A percentile compares a stretch with the other conserved stretches of the same genome.
These are phyloP conservation scores for Xylocopa sonorina DNA, from an alignment of 1,140 invertebrate genomes.

Conservation along the genomic window DNA sequence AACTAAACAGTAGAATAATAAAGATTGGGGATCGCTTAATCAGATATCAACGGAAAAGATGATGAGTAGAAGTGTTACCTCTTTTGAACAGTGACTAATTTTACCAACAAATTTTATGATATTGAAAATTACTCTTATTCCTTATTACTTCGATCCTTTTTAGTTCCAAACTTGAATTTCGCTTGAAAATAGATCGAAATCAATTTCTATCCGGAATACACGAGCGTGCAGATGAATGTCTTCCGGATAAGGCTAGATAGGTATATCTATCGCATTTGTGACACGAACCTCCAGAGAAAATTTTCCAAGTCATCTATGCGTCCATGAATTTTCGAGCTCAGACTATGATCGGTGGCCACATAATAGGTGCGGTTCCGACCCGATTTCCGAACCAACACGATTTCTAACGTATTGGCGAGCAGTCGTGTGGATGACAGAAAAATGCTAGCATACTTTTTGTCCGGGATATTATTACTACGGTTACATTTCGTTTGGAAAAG, in stretches of 20 bases:
- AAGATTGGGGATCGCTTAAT: no score
- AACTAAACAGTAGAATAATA: no score
- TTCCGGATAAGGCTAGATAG: background rate
- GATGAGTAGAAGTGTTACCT: no score
- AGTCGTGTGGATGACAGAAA: background rate
- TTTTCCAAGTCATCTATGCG: conserved; percentile 45
- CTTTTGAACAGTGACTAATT: no score
- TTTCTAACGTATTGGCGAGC: conserved; percentile 16
- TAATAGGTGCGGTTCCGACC: background rate
- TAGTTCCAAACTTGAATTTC: no score
- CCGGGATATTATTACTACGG: background rate
- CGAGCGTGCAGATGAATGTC: no score
- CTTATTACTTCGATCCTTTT: conserved; percentile 9
- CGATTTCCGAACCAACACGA: background rate
- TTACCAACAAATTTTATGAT: no score
- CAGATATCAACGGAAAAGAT: no score
- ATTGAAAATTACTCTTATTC: conserved; percentile 1
- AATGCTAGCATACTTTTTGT: background rate
- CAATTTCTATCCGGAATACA: no score
- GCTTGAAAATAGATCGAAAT: no score
- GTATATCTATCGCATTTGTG: conserved; percentile 38
- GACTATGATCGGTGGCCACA: no score
- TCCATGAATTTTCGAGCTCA: background rate
- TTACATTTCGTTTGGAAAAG: background rate
- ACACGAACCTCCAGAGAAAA: background rate